Base-by-base conservation (phyloP, 1,140 invertebrate species). In the Neodiprion lecontei region DNA sequence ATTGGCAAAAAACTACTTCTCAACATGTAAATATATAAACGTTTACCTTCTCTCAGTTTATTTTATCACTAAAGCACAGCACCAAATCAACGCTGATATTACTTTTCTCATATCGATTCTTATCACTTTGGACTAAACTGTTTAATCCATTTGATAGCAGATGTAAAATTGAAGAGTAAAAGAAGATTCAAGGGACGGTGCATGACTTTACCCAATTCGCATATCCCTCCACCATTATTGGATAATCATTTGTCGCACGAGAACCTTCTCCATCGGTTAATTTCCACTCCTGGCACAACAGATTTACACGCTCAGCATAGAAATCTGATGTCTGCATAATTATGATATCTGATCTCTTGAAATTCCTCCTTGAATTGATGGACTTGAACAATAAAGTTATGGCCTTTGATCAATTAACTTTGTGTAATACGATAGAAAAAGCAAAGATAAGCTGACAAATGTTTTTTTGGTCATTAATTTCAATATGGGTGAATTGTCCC, bases 261-360 rank as follows among this genome's bases (percentile, higher is more conserved):
- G 53, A 61, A 61, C 11, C 11, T 14, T 14, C 53, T 61, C 53
- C 11, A 61, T 17, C 11, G n/a, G 53, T 61, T 61, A 17, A 61
- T 61, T 61, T 61, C 53, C 53, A 61, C 53, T 61, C 53, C 53
- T 61, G 53, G 53, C 53, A 61, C 53, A 61, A 61, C 53, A 61
- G 53, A 61, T 61, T 61, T 61, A 8, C 53, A 17, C 11, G n/a
- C 9, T 17, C 11, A 61, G 4, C 53, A 61, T 61, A 14, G n/a
- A 61, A 61, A 61, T 61, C 11, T 61, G 7, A 61, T 14, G 53
- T 61, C 53, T 61, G 9, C 53, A 14, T 17, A 17, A 9, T 61
- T 61, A 1, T 40, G 28, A 40, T 40, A 40, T 40, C 28, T 40
- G 28, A 40, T 40, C 28, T 40, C 28, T 40, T 40, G 28, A 40